Base-by-base conservation (phyloP, 1,140 invertebrate genomes). In the Yoshiicerus persimilis region DNA sequence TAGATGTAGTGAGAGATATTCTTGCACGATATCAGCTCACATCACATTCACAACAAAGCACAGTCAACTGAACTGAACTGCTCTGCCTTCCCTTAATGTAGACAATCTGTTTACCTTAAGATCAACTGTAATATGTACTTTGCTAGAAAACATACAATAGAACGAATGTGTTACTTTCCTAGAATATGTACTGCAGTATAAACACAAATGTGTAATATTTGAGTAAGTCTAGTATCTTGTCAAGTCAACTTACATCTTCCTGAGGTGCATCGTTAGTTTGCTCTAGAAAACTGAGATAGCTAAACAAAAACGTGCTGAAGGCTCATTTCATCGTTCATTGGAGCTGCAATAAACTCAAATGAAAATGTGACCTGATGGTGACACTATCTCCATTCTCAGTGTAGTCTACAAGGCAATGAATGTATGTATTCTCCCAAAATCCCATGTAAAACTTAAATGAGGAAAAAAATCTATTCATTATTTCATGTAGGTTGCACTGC, bases 241-340 rank as follows among this genome's bases (percentile, higher is more conserved):
- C 66, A 70, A 70, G 23, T n/a, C 16, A 56, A 56, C 20, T n/a
- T n/a, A 56, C 13, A 5, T 70, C 30, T 70, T 70, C 66, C 66
- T 70, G 66, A 70, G 66, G 9, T 70, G 25, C 10, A 25, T 30
- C 66, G 66, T 70, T 70, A 70, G 66, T 38, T 84, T 84, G 80
- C 39, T 36, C 34, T 56, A 80, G 47, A 84, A 77, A 41, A 39
- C 41, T 9, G 25, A 32, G 66, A 70, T 70, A 70, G 30, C 66
- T 70, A 70, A 85, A 86, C 64, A 84, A 87, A 86, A 86, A 88
- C 36, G 66, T 84, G 88, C 85, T 86, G 88, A 88, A 84, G 86
- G 88, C 88, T 87, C 70, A 88, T 88, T 88, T 88, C 88, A 88
- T 66, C 86, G 85, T 88, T 87, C 88, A 88, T 87, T 86, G 75